Base-by-base conservation (phyloP, 2,113 vertebrate genomes). In the Ornithorhynchus anatinus region DNA sequence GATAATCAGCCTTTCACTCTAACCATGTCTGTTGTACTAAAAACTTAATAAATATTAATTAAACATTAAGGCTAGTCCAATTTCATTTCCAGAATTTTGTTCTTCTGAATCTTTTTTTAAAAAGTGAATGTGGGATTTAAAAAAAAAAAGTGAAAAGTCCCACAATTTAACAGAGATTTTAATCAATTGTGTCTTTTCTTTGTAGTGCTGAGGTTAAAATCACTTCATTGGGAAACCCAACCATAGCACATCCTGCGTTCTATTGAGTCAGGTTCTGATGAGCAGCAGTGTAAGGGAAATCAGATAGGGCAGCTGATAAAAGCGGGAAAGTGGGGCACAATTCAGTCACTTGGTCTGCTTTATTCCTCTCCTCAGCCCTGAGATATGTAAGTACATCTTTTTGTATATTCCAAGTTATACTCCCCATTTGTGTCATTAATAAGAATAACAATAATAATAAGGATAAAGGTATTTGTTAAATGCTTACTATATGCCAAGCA, bases 11-110 rank as follows among this genome's bases (percentile, higher is more conserved):
- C 65, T 79, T 87, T 81, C 62, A 36, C 73, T 80, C 75, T 16
- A 39, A 42, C 3, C 31, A 65, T 35, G 32, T 82, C 69, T 83
- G 69, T 59, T 85, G 72, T 65, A 80, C 79, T 81, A 84, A 86
- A 80, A 84, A 73, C 65, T 69, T 76, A 81, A 89, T 88, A 90
- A 89, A 90, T 85, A 82, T 78, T 80, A 87, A 88, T 89, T 74
- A 70, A 67, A 75, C 29, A 25, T 63, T 85, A 75, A 77, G 63
- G 37, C 53, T 48, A 42, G 23, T 71, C 42, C 72, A 35, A 61
- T 74, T 76, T 77, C 40, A 69, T 82, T 78, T 77, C 33, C 81
- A n/a, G 51, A 56, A 40, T 73, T 22, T 72, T 38, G 64, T 47
- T 75, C 72, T 75, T 74, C 71, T 62, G 42, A 58, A 19, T 32